These are phyloP conservation scores for Crossocerus cetratus DNA, from an alignment of 2,888 invertebrate genomes.

Conservation along the genomic window DNA sequence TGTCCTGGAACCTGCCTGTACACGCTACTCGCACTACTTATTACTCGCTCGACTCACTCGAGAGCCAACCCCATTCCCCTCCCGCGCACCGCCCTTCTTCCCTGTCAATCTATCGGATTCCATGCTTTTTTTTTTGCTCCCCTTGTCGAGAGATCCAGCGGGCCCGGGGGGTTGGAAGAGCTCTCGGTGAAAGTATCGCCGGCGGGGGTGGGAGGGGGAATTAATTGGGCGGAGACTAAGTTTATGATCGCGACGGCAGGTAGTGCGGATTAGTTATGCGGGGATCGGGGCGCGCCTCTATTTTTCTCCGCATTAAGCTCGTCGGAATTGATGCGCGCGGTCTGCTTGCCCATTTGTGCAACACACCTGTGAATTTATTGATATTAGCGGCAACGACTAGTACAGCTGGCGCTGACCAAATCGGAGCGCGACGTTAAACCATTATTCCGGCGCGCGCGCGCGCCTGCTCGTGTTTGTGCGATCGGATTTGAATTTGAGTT, in stretches of 20 bases:
- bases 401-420: slow-evolving; percentile 55
- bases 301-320: slow-evolving; percentile 51
- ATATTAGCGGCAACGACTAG: slow-evolving; percentile 52
- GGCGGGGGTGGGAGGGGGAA: too few species aligned
- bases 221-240: not conserved
- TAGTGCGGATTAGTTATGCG: not conserved
- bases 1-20: slow-evolving; percentile 40
- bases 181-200: too few species aligned
- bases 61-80: too few species aligned
- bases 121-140: too few species aligned
- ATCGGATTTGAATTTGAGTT: too few species aligned
- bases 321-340: slow-evolving; percentile 49
- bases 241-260: not conserved
- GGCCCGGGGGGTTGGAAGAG: too few species aligned
- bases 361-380: slow-evolving; percentile 57
- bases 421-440: slow-evolving; percentile 10
- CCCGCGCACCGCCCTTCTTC: too few species aligned
- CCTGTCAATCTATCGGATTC: too few species aligned
- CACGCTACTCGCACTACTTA: too few species aligned
- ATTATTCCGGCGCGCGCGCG: not conserved
- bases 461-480: not conserved
- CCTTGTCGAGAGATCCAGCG: too few species aligned
- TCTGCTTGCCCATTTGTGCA: slow-evolving; percentile 48
- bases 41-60: too few species aligned
- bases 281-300: slow-evolving; percentile 5